Conservation (phyloP, 1,140 invertebrate genomes). For the Cotesia glomerata region DNA sequence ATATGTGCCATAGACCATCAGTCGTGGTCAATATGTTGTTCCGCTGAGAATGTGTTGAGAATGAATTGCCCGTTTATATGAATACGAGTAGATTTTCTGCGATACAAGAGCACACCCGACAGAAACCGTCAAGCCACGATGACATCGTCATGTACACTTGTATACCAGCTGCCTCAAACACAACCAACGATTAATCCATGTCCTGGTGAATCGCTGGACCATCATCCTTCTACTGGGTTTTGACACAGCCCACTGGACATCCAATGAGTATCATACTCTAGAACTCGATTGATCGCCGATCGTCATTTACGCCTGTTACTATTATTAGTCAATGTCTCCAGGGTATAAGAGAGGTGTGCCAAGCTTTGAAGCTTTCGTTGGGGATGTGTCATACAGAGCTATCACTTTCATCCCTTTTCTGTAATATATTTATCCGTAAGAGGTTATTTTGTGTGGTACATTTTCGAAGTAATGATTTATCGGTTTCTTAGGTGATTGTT, state of each 20-base stretch:
- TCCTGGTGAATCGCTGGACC: slow-evolving; percentile 11
- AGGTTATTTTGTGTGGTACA: no score
- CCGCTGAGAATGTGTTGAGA: slow-evolving; percentile 6
- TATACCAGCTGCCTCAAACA: slow-evolving; percentile 23
- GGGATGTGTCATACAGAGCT: neutral
- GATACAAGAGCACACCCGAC: neutral
- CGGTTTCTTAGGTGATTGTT: no score
- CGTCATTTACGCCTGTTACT: neutral
- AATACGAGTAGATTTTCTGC: neutral
- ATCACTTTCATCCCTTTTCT: neutral
- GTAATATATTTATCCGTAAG: no score
- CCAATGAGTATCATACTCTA: neutral
- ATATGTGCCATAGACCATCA: no score
- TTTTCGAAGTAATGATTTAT: no score
- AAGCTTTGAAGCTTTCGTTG: neutral
- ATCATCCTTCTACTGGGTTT: slow-evolving; percentile 9
- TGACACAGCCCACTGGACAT: slow-evolving; percentile 7
- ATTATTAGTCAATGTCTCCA: slow-evolving; percentile 19
- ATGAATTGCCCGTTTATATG: neutral
- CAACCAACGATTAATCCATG: slow-evolving; percentile 40
- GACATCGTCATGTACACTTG: slow-evolving; percentile 16
- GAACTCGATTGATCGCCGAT: slow-evolving; percentile 13
- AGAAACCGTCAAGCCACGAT: slow-evolving; percentile 7
- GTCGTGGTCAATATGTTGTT: neutral
- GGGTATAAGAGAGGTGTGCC: neutral